phyloP scores from a whole-genome alignment of 2,113 vertebrate genomes.

The Hymenochirus boettgeri region DNA sequence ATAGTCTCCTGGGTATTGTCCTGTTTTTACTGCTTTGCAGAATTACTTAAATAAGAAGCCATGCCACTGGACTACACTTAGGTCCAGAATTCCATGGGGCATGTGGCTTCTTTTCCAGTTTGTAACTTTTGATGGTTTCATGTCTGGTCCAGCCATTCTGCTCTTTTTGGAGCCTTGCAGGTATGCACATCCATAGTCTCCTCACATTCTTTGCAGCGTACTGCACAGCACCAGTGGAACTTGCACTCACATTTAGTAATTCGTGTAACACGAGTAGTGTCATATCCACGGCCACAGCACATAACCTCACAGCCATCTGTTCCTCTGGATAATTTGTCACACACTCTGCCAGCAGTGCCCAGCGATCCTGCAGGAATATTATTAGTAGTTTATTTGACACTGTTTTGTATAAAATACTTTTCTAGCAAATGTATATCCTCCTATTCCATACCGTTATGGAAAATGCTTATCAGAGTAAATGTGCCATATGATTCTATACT shows the following conservation, averaged over 20 bases:
- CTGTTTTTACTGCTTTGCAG: conserved; percentile 73
- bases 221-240: conserved; percentile 96
- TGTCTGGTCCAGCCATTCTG: conserved; percentile 85
- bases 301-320: conserved; percentile 95
- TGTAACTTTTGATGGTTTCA: conserved; percentile 58
- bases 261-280: conserved; percentile 89
- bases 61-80: conserved; percentile 74
- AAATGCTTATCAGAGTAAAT: no score
- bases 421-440: no score
- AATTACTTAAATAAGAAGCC: conserved; percentile 77
- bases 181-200: conserved; percentile 92
- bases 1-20: conserved; percentile 60
- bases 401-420: no score
- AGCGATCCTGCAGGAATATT: conserved; percentile 74
- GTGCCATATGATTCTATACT: no score
- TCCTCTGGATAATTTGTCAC: conserved; percentile 84
- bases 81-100: conserved; percentile 69
- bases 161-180: conserved; percentile 90
- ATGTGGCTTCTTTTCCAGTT: conserved; percentile 47
- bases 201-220: conserved; percentile 91
- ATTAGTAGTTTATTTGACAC: no score
- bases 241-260: conserved; percentile 96
- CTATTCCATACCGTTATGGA: no score
- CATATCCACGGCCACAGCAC: conserved; percentile 97
- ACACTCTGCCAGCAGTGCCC: conserved; percentile 88